A percentile compares a stretch with the other conserved stretches of the same genome.
Conservation (phyloP, 1,140 invertebrate genomes). For the Thrips palmi region DNA sequence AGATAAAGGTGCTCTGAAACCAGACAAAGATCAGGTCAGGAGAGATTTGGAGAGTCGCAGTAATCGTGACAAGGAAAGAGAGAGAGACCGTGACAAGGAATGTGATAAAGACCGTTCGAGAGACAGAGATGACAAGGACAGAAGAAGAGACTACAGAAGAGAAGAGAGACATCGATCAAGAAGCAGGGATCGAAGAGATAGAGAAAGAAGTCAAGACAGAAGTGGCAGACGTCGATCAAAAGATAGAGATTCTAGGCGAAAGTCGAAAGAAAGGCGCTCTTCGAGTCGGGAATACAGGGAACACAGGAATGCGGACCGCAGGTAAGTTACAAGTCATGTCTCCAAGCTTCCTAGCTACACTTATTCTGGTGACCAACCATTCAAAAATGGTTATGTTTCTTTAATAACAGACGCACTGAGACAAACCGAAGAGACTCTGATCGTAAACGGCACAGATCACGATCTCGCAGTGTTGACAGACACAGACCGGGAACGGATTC, state of each 20-base stretch:
- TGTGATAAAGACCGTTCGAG: too few relatives aligned
- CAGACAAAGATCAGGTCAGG: too few relatives aligned
- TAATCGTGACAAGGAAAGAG: too few relatives aligned
- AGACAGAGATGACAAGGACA: too few relatives aligned
- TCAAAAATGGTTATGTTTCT: background rate
- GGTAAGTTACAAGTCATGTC: background rate
- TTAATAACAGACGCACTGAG: background rate
- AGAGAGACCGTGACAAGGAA: too few relatives aligned
- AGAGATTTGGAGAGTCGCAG: too few relatives aligned
- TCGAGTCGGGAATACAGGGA: constrained; percentile 8
- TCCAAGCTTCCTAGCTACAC: constrained; percentile 1
- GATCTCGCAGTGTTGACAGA: too few relatives aligned
- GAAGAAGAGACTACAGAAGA: too few relatives aligned
- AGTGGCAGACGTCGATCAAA: background rate
- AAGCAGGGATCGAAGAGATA: constrained; percentile 3
- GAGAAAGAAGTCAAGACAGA: background rate
- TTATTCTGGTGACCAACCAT: background rate
- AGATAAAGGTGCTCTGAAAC: too few relatives aligned
- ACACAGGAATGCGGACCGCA: constrained; percentile 5
- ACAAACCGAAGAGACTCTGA: background rate
- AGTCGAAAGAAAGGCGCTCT: constrained; percentile 1
- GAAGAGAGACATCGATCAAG: background rate
- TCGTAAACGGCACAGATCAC: too few relatives aligned
- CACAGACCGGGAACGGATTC: too few relatives aligned
- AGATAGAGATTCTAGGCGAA: constrained; percentile 7